Evolutionary conservation across 2,888 invertebrate genomes (phyloP), one percentile per base, ranked within the genome.

Genomic region (Apamea epomidion): DNA sequence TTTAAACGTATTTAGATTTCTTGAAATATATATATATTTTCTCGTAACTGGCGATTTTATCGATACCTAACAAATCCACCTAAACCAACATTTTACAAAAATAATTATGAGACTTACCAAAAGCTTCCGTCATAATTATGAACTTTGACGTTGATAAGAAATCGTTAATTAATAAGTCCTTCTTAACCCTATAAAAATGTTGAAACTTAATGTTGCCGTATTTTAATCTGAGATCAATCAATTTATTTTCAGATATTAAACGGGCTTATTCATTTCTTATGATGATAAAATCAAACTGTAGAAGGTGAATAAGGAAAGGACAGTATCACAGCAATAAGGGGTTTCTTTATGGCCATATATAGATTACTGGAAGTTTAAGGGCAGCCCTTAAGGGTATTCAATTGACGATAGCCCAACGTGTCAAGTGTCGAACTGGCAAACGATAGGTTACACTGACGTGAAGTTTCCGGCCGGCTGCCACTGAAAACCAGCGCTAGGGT

Each of bases 121-220:
- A 51, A 62, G 16, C 68, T 73, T 79, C 68, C n/a, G 45, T 72
- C 1, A 48, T 72, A 72, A 84, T 83, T 68, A 78, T 29, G 16
- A 82, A 78, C 25, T 83, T 83, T 25, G 29, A 82, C 81, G 42
- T 67, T 76, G 48, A 82, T 60, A 48, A 32, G 45, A 32, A 51
- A 78, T 48, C 79, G 42, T 45, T 80, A 72, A 69, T 73, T 60
- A 78, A 58, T 69, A 78, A 79, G 10, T 69, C 10, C 18, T 64
- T 78, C 32, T 32, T 1, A 84, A 58, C 73, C 51, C 6, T 7
- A n/a, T 18, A 32, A 78, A 70, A 83, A 68, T 42, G 29, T 70
- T 6, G 10, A 14, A 58, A n/a, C 51, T 54, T 32, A 78, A 69
- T 69, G 42, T 64, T 16, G 3, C 1, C 37, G 25, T 32, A 18